Evolutionary conservation across 2,113 vertebrate species (phyloP).

Genomic region (Emydocephalus ijimae): DNA sequence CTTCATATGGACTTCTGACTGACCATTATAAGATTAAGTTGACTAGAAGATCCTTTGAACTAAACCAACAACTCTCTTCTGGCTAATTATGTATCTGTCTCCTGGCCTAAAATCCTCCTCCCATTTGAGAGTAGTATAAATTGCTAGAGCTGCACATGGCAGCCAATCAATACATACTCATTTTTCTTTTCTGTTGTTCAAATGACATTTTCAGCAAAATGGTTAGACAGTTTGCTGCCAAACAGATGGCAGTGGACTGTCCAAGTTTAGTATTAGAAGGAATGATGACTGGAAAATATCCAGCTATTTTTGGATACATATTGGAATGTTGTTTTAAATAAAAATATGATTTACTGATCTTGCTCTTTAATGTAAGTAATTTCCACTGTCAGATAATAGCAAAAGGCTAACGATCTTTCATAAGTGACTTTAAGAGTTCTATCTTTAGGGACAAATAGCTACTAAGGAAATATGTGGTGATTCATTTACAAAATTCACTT

Average conservation of each 20-base stretch:
- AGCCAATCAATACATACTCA: no score
- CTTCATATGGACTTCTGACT: background rate
- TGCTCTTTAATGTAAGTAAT: conserved; percentile 27
- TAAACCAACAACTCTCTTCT: background rate
- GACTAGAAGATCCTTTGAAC: background rate
- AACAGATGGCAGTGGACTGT: background rate
- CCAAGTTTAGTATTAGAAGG: background rate
- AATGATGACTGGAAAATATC: background rate
- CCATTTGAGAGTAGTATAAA: background rate
- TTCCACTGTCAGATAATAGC: background rate
- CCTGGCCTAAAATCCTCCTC: background rate
- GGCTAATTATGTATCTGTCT: background rate
- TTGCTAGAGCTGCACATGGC: background rate
- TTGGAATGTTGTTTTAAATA: conserved; percentile 34
- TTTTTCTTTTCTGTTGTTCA: background rate
- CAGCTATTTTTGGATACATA: conserved; percentile 23
- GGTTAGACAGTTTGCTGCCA: background rate
- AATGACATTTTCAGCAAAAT: background rate
- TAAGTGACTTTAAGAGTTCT: background rate
- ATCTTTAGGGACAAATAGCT: conserved; percentile 21
- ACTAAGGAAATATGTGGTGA: conserved; percentile 32
- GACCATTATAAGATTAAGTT: background rate
- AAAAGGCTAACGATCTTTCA: conserved; percentile 9
- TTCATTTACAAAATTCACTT: background rate
- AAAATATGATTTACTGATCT: conserved; percentile 39